phyloP scores from a whole-genome alignment of 2,797 vertebrate species.

The Pseudochromis fuscus region DNA sequence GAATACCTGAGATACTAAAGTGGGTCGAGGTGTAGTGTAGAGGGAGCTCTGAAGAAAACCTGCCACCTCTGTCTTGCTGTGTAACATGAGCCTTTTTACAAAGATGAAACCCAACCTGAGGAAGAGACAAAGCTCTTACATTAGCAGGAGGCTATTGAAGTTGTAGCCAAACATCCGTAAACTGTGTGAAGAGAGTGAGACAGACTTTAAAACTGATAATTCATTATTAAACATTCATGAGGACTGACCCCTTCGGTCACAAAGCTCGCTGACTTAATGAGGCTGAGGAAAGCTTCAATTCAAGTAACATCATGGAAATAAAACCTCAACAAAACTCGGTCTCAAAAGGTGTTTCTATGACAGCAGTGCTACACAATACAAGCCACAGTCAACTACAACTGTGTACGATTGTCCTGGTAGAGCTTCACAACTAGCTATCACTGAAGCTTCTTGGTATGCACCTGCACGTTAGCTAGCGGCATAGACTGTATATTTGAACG shows the following conservation, averaged over 20 bases:
- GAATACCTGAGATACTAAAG: slow-evolving; percentile 70
- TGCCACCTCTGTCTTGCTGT: slow-evolving; percentile 3
- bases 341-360: slow-evolving; percentile 25
- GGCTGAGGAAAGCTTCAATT: slow-evolving; percentile 52
- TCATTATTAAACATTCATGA: slow-evolving; percentile 47
- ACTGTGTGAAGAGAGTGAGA: neutral
- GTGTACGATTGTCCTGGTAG: slow-evolving; percentile 17
- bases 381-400: slow-evolving; percentile 18
- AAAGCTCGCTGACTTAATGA: slow-evolving; percentile 43
- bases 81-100: slow-evolving; percentile 14
- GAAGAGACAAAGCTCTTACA: slow-evolving; percentile 9
- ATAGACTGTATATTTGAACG: too few relatives aligned
- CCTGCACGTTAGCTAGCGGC: too few relatives aligned
- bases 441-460: neutral
- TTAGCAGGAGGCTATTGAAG: neutral
- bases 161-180: slow-evolving; percentile 9
- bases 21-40: slow-evolving; percentile 39
- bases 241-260: slow-evolving; percentile 19
- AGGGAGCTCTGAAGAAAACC: slow-evolving; percentile 10
- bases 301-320: slow-evolving; percentile 62
- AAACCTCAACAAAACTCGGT: slow-evolving; percentile 32
- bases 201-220: slow-evolving; percentile 23
- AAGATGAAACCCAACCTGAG: slow-evolving; percentile 33
- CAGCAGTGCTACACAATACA: slow-evolving; percentile 35
- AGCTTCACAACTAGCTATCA: slow-evolving; percentile 19